Evolutionary conservation across 2,113 vertebrate species (phyloP), one percentile per base, ranked within the genome.

Genomic region (Caracal caracal): DNA sequence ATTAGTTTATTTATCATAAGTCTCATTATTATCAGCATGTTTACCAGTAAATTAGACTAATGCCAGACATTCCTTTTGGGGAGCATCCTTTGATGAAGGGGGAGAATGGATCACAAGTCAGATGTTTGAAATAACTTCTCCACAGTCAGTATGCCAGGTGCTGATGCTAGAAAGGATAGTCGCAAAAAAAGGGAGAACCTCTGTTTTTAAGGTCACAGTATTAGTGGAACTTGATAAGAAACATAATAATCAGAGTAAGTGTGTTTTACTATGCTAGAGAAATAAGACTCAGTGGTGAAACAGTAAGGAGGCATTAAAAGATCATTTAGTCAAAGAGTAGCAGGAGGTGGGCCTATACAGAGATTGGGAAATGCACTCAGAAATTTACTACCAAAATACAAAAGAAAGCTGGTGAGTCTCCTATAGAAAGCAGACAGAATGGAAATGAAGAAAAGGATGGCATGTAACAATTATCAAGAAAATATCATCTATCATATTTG

Each of bases 1-100:
- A 86, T 94, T 89, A 94, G 37, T 78, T 30, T 35, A 33, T 93
- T 88, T 90, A 51, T 33, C 76, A 80, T 63, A 7, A 94, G 22
- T 2, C 15, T 86, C 26, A 61, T 80, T 47, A 68, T 85, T 88
- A 76, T 68, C 65, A 88, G 59, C 56, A 49, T 76, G 33, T 91
- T 96, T 81, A 93, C 59, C 84, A 75, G 28, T 61, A 83, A 10
- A 70, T 24, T 76, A 33, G n/a, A 81, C 59, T 35, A 87, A 78
- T 33, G 15, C 40, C 26, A 47, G 40, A 16, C n/a, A 40, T 80
- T 78, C 63, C 80, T 94, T 71, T 49, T 53, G 19, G 22, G 51
- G 43, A 78, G 13, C 10, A 68, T 88, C 9, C 16, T 28, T 79
- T 35, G 1, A 7, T 71, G 63, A 61, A 22, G 9, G 5, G 76